A percentile compares a stretch with the other conserved stretches of the same genome.
Evolutionary conservation across 2,888 invertebrate genomes (phyloP).

Genomic region (Pseudeuparius sepicola): DNA sequence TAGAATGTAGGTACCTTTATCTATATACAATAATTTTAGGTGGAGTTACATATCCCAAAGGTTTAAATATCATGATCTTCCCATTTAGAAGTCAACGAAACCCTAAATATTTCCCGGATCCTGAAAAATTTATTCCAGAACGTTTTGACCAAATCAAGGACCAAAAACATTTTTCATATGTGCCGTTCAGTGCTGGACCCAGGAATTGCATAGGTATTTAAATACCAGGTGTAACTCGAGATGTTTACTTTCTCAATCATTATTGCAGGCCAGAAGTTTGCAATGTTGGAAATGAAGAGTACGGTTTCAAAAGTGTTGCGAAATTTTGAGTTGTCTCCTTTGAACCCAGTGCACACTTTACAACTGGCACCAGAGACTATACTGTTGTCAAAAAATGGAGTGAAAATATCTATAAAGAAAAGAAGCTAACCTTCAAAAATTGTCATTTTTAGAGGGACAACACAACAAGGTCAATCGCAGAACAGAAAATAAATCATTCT

Average conservation of each 20-base stretch:
- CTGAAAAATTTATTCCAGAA: slow-evolving; percentile 45
- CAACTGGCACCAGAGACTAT: slow-evolving; percentile 40
- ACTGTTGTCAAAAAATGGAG: slow-evolving; percentile 40
- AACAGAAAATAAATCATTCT: too few species aligned
- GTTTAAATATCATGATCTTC: slow-evolving; percentile 37
- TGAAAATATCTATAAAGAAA: slow-evolving; percentile 34
- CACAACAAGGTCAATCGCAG: too few species aligned
- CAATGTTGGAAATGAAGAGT: slow-evolving; percentile 45
- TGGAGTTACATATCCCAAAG: slow-evolving; percentile 31
- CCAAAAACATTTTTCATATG: slow-evolving; percentile 43
- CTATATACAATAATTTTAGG: slow-evolving; percentile 23
- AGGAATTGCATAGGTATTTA: slow-evolving; percentile 3
- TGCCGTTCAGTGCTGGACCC: slow-evolving; percentile 54
- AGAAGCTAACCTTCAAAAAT: too few species aligned
- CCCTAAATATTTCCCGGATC: slow-evolving; percentile 43
- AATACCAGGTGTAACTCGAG: too few species aligned
- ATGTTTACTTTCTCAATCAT: too few species aligned
- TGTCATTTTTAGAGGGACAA: too few species aligned
- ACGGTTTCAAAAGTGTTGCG: slow-evolving; percentile 43
- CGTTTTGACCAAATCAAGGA: slow-evolving; percentile 38
- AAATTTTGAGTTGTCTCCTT: slow-evolving; percentile 35
- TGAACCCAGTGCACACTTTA: slow-evolving; percentile 35
- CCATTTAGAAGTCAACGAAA: slow-evolving; percentile 43
- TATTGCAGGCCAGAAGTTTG: slow-evolving; percentile 40
- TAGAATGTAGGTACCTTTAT: too few species aligned